Evolutionary conservation across 1,140 invertebrate genomes (phyloP).

Genomic region (Araneus ventricosus): DNA sequence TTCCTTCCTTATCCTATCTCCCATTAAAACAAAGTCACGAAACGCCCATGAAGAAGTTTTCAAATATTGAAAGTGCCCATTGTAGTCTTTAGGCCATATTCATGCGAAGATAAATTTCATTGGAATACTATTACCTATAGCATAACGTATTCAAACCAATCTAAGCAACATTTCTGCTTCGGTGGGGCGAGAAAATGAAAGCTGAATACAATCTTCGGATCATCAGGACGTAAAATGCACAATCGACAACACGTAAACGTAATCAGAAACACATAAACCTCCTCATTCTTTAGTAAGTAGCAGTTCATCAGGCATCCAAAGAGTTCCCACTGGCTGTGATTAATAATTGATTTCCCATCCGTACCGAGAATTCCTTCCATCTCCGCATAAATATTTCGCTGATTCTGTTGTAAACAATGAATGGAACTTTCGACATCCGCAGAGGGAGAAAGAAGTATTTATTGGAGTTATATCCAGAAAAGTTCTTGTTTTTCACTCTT

Average conservation of each 20-base stretch:
- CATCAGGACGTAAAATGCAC: not conserved
- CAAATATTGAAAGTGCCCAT: no score
- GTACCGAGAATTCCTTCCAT: not conserved
- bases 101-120: no score
- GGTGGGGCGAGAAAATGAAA: not conserved
- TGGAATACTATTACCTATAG: no score
- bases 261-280: not conserved
- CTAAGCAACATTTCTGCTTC: no score
- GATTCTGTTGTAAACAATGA: not conserved
- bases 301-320: not conserved
- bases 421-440: not conserved
- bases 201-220: not conserved
- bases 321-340: not conserved
- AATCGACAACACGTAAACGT: not conserved
- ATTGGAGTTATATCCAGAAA: no score
- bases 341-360: not conserved
- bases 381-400: not conserved
- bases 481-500: no score
- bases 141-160: no score
- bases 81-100: no score
- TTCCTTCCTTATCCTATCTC: no score
- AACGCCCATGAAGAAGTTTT: no score
- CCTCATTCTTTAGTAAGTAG: not conserved
- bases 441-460: not conserved
- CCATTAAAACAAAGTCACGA: no score